Base-by-base conservation (phyloP, 2,113 vertebrate species). In the Gobiocypris rarus region DNA sequence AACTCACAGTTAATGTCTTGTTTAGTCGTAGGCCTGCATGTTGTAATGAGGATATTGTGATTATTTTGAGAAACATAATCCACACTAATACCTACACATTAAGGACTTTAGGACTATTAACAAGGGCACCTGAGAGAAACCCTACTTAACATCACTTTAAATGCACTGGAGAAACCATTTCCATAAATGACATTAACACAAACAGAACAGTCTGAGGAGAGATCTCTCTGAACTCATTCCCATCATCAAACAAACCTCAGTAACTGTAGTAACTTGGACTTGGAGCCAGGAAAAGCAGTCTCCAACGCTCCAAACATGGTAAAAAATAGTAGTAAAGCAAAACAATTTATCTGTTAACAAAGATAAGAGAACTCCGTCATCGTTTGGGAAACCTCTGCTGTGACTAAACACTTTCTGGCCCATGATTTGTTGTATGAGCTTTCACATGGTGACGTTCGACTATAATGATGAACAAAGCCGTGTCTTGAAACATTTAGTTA, bases 81-180 rank as follows among this genome's bases (percentile, higher is more conserved):
- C 48, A 52, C 71, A 45, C 15, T 74, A 17, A 75, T 5, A 75
- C 61, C 22, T 48, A 17, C 19, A 70, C 65, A 73, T 71, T 28
- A 54, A 82, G 67, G 65, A 82, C 67, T 76, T 74, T 52, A n/a
- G n/a, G n/a, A n/a, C n/a, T n/a, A 41, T 63, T 52, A 54, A 56
- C 34, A 41, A 74, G 4, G 31, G 43, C 50, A 85, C 70, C 45
- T 82, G 15, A 24, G 43, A 75, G 24, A 82, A 70, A 63, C 22
- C 50, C 65, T 48, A 4, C 70, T 43, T 31, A 48, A 65, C 19
- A 52, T 75, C 58, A 45, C 71, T 34, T 83, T 52, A 56, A n/a
- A 77, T 48, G 61, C 76, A 88, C 82, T 91, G 91, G 79, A 80
- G 87, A 92, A 91, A 61, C 70, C 70, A 89, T 91, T 89, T 41